Conservation (phyloP, 2,888 invertebrate species). For the Pseudococcus viburni region DNA sequence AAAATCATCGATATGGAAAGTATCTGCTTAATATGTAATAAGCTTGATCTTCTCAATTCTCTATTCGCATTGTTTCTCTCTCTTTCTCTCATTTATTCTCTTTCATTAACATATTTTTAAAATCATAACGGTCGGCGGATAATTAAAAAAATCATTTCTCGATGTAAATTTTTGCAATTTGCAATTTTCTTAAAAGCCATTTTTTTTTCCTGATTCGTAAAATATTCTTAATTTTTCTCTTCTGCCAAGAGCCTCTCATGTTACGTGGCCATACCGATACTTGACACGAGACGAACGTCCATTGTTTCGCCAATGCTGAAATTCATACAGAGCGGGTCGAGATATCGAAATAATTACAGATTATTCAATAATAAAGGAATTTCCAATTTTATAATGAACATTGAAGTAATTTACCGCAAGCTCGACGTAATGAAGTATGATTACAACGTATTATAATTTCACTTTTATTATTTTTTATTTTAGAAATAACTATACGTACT, state of each 20-base stretch:
- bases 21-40: background rate
- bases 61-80: background rate
- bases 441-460: constrained; percentile 18
- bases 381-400: constrained; percentile 34
- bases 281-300: background rate
- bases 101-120: constrained; percentile 28
- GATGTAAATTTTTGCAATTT: background rate
- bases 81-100: background rate
- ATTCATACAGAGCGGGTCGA: background rate
- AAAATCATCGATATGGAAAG: constrained; percentile 22
- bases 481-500: constrained; percentile 18
- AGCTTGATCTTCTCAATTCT: constrained; percentile 21
- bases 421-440: constrained; percentile 47
- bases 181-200: background rate
- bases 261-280: background rate
- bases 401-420: constrained; percentile 38
- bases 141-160: background rate
- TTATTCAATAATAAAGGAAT: constrained; percentile 31
- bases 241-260: background rate
- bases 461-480: constrained; percentile 26
- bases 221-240: background rate
- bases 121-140: background rate
- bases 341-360: constrained; percentile 31
- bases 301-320: background rate
- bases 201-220: background rate